These are phyloP conservation scores for Pogonomyrmex barbatus DNA, from an alignment of 1,140 invertebrate species.

Conservation along the genomic window DNA sequence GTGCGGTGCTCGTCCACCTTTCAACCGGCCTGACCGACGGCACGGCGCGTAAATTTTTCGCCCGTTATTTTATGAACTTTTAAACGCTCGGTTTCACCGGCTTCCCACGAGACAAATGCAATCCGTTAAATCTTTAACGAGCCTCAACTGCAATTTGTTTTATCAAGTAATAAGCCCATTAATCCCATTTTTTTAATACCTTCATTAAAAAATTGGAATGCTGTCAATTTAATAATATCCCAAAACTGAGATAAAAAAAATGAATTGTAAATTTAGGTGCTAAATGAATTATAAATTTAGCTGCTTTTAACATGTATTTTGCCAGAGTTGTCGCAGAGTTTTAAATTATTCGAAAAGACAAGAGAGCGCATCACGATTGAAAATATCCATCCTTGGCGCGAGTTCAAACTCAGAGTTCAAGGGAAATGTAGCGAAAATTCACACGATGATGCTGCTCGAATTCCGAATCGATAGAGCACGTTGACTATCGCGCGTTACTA, in stretches of 20 bases:
- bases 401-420: not conserved
- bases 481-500: not conserved
- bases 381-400: not conserved
- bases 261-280: not conserved
- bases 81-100: slow-evolving; percentile 21
- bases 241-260: not conserved
- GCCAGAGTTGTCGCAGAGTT: not conserved
- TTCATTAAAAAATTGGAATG: not conserved
- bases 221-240: not conserved
- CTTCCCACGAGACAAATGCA: not conserved
- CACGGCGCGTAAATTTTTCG: slow-evolving; percentile 25
- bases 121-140: slow-evolving; percentile 24
- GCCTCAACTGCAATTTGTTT: slow-evolving; percentile 8
- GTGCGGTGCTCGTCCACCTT: slow-evolving; percentile 53
- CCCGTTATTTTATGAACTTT: slow-evolving; percentile 18
- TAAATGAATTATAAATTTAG: not conserved
- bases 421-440: not conserved
- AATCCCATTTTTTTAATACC: not conserved
- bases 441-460: not conserved
- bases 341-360: not conserved
- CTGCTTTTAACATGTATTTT: not conserved
- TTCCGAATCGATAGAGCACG: not conserved
- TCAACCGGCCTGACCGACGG: slow-evolving; percentile 11
- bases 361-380: not conserved
- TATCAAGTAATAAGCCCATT: not conserved